A percentile compares a stretch with the other conserved stretches of the same genome.
phyloP scores from a whole-genome alignment of 2,888 invertebrate genomes.

The Limnephilus rhombicus region DNA sequence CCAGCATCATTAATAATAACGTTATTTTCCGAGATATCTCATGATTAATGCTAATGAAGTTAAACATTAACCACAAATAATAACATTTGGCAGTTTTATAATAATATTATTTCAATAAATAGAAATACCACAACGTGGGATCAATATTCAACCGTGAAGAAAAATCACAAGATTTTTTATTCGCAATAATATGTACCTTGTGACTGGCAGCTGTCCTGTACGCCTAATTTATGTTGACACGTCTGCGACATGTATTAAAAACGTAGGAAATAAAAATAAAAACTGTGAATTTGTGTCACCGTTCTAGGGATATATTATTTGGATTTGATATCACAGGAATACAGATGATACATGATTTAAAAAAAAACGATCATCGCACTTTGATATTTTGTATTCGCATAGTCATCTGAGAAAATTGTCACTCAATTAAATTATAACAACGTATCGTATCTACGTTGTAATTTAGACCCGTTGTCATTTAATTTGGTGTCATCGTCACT shows the following conservation, averaged over 20 bases:
- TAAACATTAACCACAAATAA: neutral
- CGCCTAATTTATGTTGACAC: conserved; percentile 37
- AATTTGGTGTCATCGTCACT: neutral
- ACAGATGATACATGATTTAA: neutral
- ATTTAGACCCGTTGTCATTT: neutral
- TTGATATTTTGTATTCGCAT: neutral
- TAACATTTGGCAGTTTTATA: neutral
- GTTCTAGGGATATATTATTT: neutral
- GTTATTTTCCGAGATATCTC: neutral
- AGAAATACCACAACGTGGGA: neutral
- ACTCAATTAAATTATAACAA: neutral
- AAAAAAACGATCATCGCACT: neutral
- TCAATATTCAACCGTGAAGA: neutral
- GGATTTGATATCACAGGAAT: conserved; percentile 10
- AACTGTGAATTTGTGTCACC: neutral
- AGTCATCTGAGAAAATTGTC: neutral
- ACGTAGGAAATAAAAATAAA: neutral
- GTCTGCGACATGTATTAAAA: conserved; percentile 31
- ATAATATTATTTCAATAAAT: neutral
- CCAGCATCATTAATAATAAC: neutral
- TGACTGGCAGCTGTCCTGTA: conserved; percentile 27
- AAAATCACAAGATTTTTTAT: conserved; percentile 13
- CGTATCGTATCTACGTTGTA: neutral
- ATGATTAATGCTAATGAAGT: neutral
- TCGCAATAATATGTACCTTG: conserved; percentile 6